Percentiles rank a stretch among this genome's conserved stretches.
These are phyloP conservation scores for Pseudotriccus pelzelni DNA, from an alignment of 2,797 vertebrate species.

Conservation along the genomic window DNA sequence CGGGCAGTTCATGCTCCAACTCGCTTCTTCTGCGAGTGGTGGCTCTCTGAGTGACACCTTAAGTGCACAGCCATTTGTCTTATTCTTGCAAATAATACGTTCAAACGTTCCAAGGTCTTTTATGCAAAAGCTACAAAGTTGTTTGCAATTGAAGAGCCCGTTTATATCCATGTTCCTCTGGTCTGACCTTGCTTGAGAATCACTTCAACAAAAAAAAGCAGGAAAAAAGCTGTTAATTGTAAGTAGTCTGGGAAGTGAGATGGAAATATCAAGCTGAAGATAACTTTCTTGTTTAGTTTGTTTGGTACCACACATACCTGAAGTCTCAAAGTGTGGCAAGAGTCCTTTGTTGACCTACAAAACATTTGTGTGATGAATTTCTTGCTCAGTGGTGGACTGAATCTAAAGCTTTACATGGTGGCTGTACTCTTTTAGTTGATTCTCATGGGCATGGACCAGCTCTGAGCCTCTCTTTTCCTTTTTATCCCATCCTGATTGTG, in stretches of 20 bases:
- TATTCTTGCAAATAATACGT: rapidly evolving
- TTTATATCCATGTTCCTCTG: background rate
- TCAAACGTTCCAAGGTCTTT: background rate
- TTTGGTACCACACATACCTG: background rate
- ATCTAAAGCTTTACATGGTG: background rate
- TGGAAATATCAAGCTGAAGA: background rate
- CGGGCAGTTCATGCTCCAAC: background rate
- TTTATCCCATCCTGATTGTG: background rate
- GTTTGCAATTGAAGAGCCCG: background rate
- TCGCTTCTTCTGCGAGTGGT: background rate
- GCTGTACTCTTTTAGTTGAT: background rate
- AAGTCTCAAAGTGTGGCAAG: background rate
- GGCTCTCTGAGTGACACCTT: background rate
- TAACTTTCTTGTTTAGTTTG: background rate
- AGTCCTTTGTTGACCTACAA: background rate
- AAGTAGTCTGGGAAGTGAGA: background rate
- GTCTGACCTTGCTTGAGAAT: background rate
- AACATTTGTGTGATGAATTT: background rate
- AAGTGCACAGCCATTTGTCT: background rate
- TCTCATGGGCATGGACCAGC: background rate
- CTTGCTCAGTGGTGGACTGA: background rate
- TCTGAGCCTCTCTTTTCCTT: background rate
- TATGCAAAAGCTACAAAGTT: background rate
- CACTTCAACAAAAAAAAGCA: background rate
- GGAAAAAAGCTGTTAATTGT: background rate